Percentiles rank a stretch among this genome's conserved stretches.
Evolutionary conservation across 2,113 vertebrate species (phyloP).

Genomic region (Ellobius talpinus): DNA sequence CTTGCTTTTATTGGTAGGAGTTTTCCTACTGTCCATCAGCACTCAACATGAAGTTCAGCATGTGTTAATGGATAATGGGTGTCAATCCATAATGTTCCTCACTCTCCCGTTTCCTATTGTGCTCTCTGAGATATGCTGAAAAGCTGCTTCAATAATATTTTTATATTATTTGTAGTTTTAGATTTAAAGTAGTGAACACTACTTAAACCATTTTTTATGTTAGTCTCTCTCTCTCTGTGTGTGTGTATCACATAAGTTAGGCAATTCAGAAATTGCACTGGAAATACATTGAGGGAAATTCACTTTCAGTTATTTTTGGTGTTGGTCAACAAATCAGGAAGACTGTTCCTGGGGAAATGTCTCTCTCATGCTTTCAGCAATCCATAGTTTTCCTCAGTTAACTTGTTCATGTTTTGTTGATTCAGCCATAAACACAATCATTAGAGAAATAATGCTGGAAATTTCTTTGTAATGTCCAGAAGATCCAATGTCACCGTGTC

Average conservation of each 20-base stretch:
- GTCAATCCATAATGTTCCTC: neutral
- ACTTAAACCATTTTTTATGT: neutral
- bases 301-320: neutral
- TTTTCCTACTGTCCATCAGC: rapidly evolving
- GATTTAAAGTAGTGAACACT: neutral
- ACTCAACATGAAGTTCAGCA: neutral
- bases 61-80: neutral
- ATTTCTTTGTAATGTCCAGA: too few relatives aligned
- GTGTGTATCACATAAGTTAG: neutral
- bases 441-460: neutral
- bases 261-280: neutral
- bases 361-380: neutral
- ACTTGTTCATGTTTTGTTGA: neutral
- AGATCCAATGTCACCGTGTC: neutral
- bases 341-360: neutral
- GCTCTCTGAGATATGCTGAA: neutral
- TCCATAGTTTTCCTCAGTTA: neutral
- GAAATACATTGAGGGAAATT: neutral
- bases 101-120: neutral
- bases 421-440: too few relatives aligned
- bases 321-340: neutral
- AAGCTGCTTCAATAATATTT: neutral
- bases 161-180: neutral
- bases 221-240: rapidly evolving
- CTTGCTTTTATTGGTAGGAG: neutral